These are phyloP conservation scores for Alexandromys fortis DNA, from an alignment of 2,113 vertebrate genomes.

Conservation along the genomic window DNA sequence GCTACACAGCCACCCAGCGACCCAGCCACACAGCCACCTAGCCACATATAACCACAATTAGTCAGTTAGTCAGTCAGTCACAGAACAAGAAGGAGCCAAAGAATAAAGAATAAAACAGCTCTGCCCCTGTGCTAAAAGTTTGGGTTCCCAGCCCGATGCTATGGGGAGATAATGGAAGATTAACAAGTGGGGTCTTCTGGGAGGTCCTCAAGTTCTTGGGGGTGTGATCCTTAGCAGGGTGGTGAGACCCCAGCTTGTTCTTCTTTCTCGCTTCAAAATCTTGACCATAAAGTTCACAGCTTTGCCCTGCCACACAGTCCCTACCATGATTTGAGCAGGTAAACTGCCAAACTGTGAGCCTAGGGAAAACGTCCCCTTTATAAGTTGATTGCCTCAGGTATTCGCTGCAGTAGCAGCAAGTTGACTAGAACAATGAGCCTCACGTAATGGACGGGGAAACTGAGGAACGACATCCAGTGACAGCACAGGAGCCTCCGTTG, in stretches of 20 bases:
- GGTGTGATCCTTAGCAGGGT: neutral
- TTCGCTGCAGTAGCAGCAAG: neutral
- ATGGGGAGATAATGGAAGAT: neutral
- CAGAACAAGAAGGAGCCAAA: too few species aligned
- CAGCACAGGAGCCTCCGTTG: neutral
- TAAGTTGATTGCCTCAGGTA: neutral
- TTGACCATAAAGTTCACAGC: neutral
- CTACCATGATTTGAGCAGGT: neutral
- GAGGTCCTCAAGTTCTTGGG: neutral
- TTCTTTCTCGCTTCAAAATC: neutral
- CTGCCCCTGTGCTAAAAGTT: neutral
- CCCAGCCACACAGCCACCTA: too few species aligned
- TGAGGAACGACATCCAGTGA: neutral
- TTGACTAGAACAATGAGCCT: neutral
- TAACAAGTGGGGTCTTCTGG: neutral
- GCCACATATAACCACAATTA: too few species aligned
- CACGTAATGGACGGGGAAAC: neutral
- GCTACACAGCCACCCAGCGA: too few species aligned
- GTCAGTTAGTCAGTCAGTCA: too few species aligned
- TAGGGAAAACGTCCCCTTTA: neutral
- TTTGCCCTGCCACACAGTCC: neutral
- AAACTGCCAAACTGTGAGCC: neutral
- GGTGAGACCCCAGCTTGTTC: neutral
- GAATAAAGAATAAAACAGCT: too few species aligned
- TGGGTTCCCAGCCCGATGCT: neutral